These are phyloP conservation scores for Sinella curviseta DNA, from an alignment of 1,140 invertebrate genomes.

Conservation along the genomic window DNA sequence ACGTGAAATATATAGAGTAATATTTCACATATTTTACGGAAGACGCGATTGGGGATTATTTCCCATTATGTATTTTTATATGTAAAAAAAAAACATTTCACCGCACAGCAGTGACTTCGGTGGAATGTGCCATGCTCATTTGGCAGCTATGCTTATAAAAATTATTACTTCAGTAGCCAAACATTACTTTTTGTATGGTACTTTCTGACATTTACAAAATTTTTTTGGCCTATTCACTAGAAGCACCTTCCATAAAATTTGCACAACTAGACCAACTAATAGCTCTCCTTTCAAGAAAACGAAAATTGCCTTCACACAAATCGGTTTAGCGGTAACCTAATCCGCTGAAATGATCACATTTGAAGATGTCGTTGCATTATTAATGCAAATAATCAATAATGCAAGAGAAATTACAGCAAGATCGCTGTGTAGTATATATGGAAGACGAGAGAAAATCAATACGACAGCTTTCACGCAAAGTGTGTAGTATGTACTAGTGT, in stretches of 20 bases:
- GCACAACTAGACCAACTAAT: no score
- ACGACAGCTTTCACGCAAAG: not conserved
- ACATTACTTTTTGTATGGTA: no score
- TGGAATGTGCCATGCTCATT: not conserved
- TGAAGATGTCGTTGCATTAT: not conserved
- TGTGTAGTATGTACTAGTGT: not conserved
- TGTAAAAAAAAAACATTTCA: not conserved
- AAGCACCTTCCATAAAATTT: no score
- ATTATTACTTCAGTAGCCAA: no score
- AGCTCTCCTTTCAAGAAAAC: no score
- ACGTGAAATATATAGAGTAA: no score
- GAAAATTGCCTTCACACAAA: no score
- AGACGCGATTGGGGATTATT: not conserved
- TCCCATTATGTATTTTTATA: not conserved
- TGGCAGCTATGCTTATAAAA: not conserved
- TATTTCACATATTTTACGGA: no score
- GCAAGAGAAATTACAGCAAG: not conserved
- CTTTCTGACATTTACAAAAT: no score
- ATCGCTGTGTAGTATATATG: not conserved
- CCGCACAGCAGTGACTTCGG: not conserved
- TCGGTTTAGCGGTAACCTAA: not conserved
- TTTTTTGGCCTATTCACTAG: no score
- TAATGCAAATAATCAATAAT: not conserved
- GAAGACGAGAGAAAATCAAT: conserved; percentile 9
- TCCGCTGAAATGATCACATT: not conserved